Conservation (phyloP, 2,888 invertebrate species). For the Microctonus brassicae region DNA sequence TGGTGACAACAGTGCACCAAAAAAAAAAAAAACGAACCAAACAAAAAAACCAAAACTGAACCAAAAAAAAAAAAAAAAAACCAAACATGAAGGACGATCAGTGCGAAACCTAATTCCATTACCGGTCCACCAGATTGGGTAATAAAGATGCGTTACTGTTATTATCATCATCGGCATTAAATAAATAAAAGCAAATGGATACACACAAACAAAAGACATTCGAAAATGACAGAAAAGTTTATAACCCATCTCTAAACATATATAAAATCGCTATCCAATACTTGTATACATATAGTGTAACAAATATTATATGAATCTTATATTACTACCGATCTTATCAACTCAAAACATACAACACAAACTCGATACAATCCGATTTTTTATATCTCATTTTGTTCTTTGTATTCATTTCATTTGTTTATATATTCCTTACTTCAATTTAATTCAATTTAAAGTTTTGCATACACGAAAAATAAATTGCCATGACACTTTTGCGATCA, state of each 20-base stretch:
- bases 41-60: background rate
- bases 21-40: background rate
- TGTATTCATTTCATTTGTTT: background rate
- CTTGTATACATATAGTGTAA: slow-evolving; percentile 8
- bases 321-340: slow-evolving; percentile 46
- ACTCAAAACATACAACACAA: slow-evolving; percentile 27
- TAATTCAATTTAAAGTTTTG: background rate
- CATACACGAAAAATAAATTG: background rate
- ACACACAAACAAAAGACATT: slow-evolving; percentile 15
- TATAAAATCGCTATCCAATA: too few species aligned
- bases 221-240: background rate
- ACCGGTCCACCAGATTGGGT: slow-evolving; percentile 42
- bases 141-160: slow-evolving; percentile 56
- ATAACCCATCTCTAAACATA: background rate
- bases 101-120: slow-evolving; percentile 58
- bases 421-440: background rate
- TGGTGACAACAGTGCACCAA: background rate
- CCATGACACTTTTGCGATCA: background rate
- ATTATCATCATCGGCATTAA: slow-evolving; percentile 49
- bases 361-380: slow-evolving; percentile 24
- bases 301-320: slow-evolving; percentile 39
- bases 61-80: slow-evolving; percentile 1
- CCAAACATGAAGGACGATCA: slow-evolving; percentile 2
- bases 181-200: background rate
- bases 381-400: slow-evolving; percentile 32